Conservation (phyloP, 37 sponge, comb jelly and placozoan species). For the Diacarnus erythraeanus region DNA sequence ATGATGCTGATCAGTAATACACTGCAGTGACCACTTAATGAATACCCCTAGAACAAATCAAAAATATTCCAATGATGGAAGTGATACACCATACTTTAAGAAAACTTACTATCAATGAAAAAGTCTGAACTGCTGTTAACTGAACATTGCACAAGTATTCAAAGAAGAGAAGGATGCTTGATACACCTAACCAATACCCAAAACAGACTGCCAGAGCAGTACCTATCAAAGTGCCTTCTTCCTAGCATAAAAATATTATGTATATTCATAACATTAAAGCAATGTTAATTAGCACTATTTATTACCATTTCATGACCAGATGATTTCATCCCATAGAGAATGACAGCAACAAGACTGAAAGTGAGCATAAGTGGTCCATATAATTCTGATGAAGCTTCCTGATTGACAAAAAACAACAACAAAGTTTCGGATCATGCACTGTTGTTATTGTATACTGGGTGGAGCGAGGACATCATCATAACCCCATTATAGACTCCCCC, state of each 20-base stretch:
- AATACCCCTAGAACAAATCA: slow-evolving; percentile 68
- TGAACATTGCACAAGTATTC: slow-evolving; percentile 73
- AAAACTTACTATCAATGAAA: slow-evolving; percentile 63
- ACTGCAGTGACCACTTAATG: slow-evolving; percentile 64
- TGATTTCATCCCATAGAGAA: slow-evolving; percentile 88
- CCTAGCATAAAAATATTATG: slow-evolving; percentile 14
- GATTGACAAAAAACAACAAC: too few species aligned
- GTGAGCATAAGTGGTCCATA: slow-evolving; percentile 90
- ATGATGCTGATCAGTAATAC: slow-evolving; percentile 51
- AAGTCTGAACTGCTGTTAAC: slow-evolving; percentile 63
- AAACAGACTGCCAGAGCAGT: slow-evolving; percentile 85
- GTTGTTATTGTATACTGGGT: too few species aligned
- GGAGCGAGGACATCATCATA: too few species aligned
- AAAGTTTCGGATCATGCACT: too few species aligned
- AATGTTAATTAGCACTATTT: too few species aligned
- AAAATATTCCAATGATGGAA: too few species aligned
- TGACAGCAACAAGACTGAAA: slow-evolving; percentile 84
- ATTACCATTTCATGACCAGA: slow-evolving; percentile 76
- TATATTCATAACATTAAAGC: neutral
- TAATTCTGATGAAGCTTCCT: slow-evolving; percentile 72
- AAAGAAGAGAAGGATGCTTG: slow-evolving; percentile 62
- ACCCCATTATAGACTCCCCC: too few species aligned
- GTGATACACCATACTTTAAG: neutral
- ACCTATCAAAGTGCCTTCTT: slow-evolving; percentile 92
- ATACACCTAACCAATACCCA: slow-evolving; percentile 80